Evolutionary conservation across 1,140 invertebrate species (phyloP).

Genomic region (Panagrolaimus sp.): DNA sequence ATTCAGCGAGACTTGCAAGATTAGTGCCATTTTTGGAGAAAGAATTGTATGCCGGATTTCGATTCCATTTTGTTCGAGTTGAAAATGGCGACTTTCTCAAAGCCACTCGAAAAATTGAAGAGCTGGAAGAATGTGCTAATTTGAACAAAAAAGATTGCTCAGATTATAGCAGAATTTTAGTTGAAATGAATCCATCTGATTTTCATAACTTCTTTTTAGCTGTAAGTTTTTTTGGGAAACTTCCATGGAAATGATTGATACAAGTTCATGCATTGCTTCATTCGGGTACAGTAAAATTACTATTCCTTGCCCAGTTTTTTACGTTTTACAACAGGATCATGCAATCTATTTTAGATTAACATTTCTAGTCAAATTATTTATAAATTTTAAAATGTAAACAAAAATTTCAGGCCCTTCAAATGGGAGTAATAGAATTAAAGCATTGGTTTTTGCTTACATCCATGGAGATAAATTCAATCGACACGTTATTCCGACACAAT

Average conservation of each 20-base stretch:
- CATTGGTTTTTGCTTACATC: slow-evolving; percentile 57
- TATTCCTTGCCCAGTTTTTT: no score
- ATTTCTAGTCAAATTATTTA: no score
- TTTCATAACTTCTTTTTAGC: slow-evolving; percentile 49
- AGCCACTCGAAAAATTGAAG: slow-evolving; percentile 50
- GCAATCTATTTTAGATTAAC: no score
- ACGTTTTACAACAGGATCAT: no score
- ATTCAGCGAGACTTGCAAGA: slow-evolving; percentile 31
- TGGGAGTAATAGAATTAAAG: slow-evolving; percentile 56
- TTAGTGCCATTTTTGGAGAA: slow-evolving; percentile 46
- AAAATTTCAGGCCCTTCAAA: slow-evolving; percentile 53
- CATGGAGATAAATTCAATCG: slow-evolving; percentile 53
- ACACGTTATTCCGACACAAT: slow-evolving; percentile 57
- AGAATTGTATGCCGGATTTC: slow-evolving; percentile 44
- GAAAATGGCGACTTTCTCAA: slow-evolving; percentile 48
- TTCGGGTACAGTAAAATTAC: no score
- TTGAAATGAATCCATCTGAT: slow-evolving; percentile 54
- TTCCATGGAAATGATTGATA: background rate
- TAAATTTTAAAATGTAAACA: no score
- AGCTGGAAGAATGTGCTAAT: slow-evolving; percentile 46
- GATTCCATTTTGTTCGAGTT: slow-evolving; percentile 50
- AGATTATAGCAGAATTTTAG: slow-evolving; percentile 49
- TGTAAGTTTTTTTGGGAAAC: slow-evolving; percentile 32
- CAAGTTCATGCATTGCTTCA: no score
- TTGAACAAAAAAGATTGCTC: slow-evolving; percentile 41